Conservation (phyloP, 2,797 vertebrate genomes). For the Smutsia temminckii region DNA sequence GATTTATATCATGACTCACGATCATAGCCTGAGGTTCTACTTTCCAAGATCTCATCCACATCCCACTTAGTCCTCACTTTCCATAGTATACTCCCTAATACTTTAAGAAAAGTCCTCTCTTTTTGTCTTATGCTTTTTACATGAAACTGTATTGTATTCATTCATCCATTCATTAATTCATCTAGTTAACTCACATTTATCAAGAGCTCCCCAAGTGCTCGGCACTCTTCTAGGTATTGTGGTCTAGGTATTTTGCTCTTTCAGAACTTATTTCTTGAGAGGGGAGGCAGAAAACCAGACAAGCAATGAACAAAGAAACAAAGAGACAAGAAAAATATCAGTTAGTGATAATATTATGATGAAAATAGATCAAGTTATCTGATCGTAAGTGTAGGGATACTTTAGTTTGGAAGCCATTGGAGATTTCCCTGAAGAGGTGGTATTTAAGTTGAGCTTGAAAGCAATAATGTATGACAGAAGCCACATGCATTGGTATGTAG, state of each 20-base stretch:
- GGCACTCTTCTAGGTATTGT: background rate
- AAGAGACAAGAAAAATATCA: background rate
- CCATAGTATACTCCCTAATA: background rate
- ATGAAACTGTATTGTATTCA: background rate
- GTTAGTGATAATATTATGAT: background rate
- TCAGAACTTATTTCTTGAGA: background rate
- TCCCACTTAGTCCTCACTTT: background rate
- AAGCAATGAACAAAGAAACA: background rate
- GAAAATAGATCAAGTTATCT: background rate
- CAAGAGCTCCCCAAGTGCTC: background rate
- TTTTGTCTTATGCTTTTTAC: background rate
- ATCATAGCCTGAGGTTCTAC: background rate
- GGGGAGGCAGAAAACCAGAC: background rate
- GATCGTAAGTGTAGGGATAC: background rate
- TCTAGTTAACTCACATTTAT: background rate
- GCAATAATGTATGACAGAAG: background rate
- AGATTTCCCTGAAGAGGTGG: background rate
- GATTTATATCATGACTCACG: background rate
- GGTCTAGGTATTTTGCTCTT: background rate
- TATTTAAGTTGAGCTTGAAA: background rate
- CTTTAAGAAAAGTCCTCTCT: background rate
- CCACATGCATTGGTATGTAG: background rate
- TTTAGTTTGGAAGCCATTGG: background rate
- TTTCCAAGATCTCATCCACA: background rate
- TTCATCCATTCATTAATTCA: background rate